These are phyloP conservation scores for Bombus sibiricus DNA, from an alignment of 1,140 invertebrate genomes.

Conservation along the genomic window DNA sequence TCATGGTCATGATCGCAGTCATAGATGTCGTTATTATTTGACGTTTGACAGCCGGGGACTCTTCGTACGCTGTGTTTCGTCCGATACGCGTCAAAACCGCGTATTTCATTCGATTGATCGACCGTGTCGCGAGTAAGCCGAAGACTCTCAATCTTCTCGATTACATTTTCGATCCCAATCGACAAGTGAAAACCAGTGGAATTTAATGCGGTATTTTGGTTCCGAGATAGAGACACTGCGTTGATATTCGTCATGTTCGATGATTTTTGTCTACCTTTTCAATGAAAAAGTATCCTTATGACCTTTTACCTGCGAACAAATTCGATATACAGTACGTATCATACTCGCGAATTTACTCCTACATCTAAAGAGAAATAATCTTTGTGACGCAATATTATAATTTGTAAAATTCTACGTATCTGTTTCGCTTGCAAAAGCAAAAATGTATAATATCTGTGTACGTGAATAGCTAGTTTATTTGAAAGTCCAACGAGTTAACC, in stretches of 20 bases:
- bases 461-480: not conserved
- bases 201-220: not conserved
- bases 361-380: not conserved
- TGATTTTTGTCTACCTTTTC: not conserved
- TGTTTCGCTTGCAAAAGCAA: not conserved
- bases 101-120: not conserved
- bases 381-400: not conserved
- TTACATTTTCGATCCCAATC: constrained; percentile 63
- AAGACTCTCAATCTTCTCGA: constrained; percentile 59
- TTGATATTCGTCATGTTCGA: constrained; percentile 14
- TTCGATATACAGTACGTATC: not conserved
- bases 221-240: not conserved
- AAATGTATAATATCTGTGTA: not conserved
- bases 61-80: not conserved
- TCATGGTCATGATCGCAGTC: not conserved
- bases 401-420: not conserved
- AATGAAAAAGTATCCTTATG: too few species aligned
- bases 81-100: not conserved
- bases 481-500: not conserved
- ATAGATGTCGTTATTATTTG: not conserved
- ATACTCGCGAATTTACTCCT: not conserved
- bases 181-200: not conserved
- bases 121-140: not conserved
- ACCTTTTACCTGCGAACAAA: not conserved
- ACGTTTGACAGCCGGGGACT: not conserved